A percentile compares a stretch with the other conserved stretches of the same genome.
Conservation (phyloP, 2,113 vertebrate species). For the Pelmatolapia mariae region DNA sequence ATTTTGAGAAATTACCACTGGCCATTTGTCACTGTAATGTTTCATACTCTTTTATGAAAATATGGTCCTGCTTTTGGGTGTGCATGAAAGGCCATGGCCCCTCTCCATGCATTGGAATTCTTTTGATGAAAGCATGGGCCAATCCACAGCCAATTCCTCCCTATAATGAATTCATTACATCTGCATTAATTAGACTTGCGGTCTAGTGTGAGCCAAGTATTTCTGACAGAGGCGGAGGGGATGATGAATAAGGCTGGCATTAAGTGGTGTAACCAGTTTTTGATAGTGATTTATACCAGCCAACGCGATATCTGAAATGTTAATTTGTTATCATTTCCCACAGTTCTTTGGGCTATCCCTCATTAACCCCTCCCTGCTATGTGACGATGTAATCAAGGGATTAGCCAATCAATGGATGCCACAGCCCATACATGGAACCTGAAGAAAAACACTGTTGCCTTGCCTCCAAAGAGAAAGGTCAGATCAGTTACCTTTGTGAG, state of each 20-base stretch:
- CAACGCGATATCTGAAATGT: constrained; percentile 69
- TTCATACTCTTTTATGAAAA: constrained; percentile 4
- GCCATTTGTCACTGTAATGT: constrained; percentile 16
- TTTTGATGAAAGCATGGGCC: constrained; percentile 42
- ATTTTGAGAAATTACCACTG: neutral
- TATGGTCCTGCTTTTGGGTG: neutral
- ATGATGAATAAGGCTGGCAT: constrained; percentile 68
- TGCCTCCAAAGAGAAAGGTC: neutral
- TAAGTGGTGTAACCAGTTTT: constrained; percentile 66
- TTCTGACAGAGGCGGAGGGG: constrained; percentile 44
- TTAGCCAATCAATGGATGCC: constrained; percentile 43
- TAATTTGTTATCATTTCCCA: constrained; percentile 74
- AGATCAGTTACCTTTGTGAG: constrained; percentile 16
- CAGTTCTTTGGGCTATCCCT: constrained; percentile 65
- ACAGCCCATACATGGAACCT: neutral
- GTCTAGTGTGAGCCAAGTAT: constrained; percentile 44
- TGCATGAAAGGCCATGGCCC: constrained; percentile 1
- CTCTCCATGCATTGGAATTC: constrained; percentile 18
- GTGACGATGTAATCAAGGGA: constrained; percentile 60
- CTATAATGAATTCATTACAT: constrained; percentile 65
- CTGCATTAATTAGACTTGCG: constrained; percentile 63
- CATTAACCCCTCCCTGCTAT: constrained; percentile 58
- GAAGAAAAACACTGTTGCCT: neutral
- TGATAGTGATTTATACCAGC: constrained; percentile 71
- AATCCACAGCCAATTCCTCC: constrained; percentile 53